Base-by-base conservation (phyloP, 2,113 vertebrate species). In the Nibea albiflora region DNA sequence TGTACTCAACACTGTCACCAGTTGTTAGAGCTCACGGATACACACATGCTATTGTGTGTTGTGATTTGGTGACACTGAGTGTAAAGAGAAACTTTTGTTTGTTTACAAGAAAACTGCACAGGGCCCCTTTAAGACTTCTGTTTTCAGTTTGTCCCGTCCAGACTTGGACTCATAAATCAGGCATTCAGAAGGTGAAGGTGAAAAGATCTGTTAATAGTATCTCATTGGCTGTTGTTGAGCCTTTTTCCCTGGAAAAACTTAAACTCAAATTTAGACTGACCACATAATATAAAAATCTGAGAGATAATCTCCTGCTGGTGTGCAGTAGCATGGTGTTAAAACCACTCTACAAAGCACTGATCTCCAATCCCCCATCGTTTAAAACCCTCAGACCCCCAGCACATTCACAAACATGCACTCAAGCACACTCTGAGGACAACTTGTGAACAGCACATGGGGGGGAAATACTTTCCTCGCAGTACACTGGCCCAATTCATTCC, bases 401-500 rank as follows among this genome's bases (percentile, higher is more conserved):
- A 82, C 80, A 88, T 87, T 91, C 84, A 85, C 77, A 81, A 81
- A 85, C 87, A 83, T 63, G 85, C 77, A 73, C 73, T 79, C 70
- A 89, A 79, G 79, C 85, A 82, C 79, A 85, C 67, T 87, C 67
- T 64, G 28, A 76, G 85, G 76, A 88, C 73, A 90, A 88, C 85
- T 87, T 89, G 83, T 82, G 85, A 88, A 91, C 88, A 87, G 80
- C 84, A 88, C 89, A 92, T 91, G 88, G 78, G 83, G 83, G 80
- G 77, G 73, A 90, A 90, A 90, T 90, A 88, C 88, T 91, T 93
- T 80, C 39, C 81, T 68, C 24, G 20, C 73, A 92, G 84, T 91
- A 95, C 93, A 95, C 93, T 93, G 91, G 88, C 88, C 86, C 90
- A 88, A 93, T 95, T 94, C 94, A 95, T 94, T 91, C 85, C 83